These are phyloP conservation scores for Mesitornis unicolor DNA, from an alignment of 2,113 vertebrate genomes.

Conservation along the genomic window DNA sequence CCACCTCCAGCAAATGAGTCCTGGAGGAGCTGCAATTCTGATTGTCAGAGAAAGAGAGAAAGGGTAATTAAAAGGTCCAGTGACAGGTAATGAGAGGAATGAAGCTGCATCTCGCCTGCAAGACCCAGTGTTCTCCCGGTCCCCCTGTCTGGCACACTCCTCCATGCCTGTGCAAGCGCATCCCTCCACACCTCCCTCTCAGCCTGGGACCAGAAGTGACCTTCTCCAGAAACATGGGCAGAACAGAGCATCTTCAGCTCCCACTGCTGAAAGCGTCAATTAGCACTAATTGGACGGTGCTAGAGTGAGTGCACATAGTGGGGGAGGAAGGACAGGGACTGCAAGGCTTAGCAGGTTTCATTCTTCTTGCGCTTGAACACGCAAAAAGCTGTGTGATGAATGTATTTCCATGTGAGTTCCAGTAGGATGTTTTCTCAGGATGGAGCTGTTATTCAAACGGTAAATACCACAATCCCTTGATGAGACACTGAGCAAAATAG, in stretches of 20 bases:
- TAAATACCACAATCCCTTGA: neutral
- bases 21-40: neutral
- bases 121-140: neutral
- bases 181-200: neutral
- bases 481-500: accelerated
- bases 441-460: neutral
- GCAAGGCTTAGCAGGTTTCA: neutral
- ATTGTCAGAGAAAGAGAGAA: neutral
- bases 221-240: neutral
- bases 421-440: neutral
- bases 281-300: neutral
- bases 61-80: neutral
- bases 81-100: neutral
- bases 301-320: neutral
- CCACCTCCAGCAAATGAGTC: neutral
- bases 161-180: accelerated
- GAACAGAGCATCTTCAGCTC: neutral
- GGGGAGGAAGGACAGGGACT: neutral
- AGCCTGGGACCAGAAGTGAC: neutral
- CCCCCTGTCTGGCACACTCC: neutral
- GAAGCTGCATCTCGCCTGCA: neutral
- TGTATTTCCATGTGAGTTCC: neutral
- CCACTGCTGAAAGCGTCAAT: neutral
- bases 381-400: neutral
- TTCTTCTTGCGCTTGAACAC: neutral